These are phyloP conservation scores for Cotesia typhae DNA, from an alignment of 1,140 invertebrate genomes.

Conservation along the genomic window DNA sequence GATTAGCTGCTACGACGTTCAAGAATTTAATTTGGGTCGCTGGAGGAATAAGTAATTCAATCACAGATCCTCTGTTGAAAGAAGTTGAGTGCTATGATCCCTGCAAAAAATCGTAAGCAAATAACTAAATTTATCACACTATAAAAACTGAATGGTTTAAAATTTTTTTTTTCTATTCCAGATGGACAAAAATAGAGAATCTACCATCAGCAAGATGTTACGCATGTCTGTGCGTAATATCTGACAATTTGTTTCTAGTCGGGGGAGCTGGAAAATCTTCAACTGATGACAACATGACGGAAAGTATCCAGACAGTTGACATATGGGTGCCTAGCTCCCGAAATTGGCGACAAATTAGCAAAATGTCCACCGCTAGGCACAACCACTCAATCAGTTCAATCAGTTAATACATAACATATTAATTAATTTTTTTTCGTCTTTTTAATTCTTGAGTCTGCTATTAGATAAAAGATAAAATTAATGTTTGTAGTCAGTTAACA, in stretches of 20 bases:
- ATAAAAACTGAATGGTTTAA: background rate
- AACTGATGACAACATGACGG: constrained; percentile 61
- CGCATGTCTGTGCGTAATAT: constrained; percentile 67
- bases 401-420: constrained; percentile 55
- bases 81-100: constrained; percentile 72
- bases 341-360: constrained; percentile 66
- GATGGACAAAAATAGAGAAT: constrained; percentile 68
- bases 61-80: constrained; percentile 64
- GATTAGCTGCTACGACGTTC: constrained; percentile 68
- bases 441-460: no score
- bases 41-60: constrained; percentile 71
- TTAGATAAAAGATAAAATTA: background rate
- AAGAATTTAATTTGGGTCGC: constrained; percentile 72
- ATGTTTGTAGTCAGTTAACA: background rate
- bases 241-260: constrained; percentile 69
- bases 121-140: no score
- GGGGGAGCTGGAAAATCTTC: constrained; percentile 66
- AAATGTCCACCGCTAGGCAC: constrained; percentile 70
- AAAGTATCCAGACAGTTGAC: constrained; percentile 69
- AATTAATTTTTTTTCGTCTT: background rate
- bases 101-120: constrained; percentile 66
- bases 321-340: constrained; percentile 66
- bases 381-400: constrained; percentile 70
- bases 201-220: constrained; percentile 66
- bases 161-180: constrained; percentile 42